phyloP scores from a whole-genome alignment of 2,797 vertebrate species.

The Menidia menidia region DNA sequence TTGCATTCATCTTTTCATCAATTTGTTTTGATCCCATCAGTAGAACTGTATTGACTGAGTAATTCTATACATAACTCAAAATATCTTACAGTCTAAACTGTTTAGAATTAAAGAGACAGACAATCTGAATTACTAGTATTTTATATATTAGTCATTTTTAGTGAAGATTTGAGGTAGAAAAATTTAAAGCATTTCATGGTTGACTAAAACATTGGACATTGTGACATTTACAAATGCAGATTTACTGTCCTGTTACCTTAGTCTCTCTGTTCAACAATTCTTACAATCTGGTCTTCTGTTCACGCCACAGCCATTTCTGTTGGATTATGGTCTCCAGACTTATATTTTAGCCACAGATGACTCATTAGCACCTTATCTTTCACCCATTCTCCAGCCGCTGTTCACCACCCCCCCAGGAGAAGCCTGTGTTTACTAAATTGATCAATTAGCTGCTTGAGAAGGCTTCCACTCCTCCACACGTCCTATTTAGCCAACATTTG shows the following conservation, averaged over 20 bases:
- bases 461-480: constrained; percentile 56
- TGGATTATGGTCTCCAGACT: constrained; percentile 51
- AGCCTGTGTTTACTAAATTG: constrained; percentile 79
- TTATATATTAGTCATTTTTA: background rate
- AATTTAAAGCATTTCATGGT: background rate
- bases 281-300: constrained; percentile 24
- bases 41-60: too few species aligned
- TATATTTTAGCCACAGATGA: constrained; percentile 59
- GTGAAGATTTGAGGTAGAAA: constrained; percentile 3
- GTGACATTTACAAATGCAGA: too few species aligned
- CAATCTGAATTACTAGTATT: background rate
- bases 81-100: too few species aligned
- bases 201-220: background rate
- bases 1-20: too few species aligned
- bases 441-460: constrained; percentile 79
- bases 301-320: constrained; percentile 13
- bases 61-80: too few species aligned
- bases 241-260: background rate
- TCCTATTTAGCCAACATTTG: constrained; percentile 76
- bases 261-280: constrained; percentile 9
- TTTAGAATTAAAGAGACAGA: too few species aligned
- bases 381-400: constrained; percentile 46
- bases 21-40: too few species aligned
- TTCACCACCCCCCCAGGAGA: constrained; percentile 41
- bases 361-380: constrained; percentile 67